Base-by-base conservation (phyloP, 2,797 vertebrate species). In the Paratrypauchen microcephalus region DNA sequence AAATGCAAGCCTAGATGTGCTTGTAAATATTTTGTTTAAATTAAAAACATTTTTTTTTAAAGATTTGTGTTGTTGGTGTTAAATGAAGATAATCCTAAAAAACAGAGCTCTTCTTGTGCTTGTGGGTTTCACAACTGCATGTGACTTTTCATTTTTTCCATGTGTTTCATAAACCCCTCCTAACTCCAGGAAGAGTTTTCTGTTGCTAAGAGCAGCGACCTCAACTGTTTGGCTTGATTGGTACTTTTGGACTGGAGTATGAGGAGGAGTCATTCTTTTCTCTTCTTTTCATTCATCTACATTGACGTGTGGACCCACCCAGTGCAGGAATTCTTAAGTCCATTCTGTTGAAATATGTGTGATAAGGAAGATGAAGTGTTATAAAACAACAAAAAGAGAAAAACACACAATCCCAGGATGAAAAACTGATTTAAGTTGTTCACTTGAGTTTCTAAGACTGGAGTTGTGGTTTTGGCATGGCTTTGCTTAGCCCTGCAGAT, bases 1-100 rank as follows among this genome's bases (percentile, higher is more conserved):
- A 21, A 41, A 39, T 58, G 64, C 60, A 57, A 63, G 69, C 6
- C 18, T 66, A 48, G 18, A 60, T 83, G 54, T 4, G 30, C 11
- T 64, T 85, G 61, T 80, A 74, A 50, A 69, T 65, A 69, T 58
- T 65, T 74, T 86, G 76, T 78, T 86, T 69, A 66, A 90, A 79
- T 90, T 89, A 90, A 90, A 60, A 56, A n/a, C 58, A 41, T 79
- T 84, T 57, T 36, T 60, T 60, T 36, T 36, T 60, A 11, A n/a
- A 12, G 65, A 70, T 30, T 26, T 59, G 12, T 74, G 50, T 47
- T 45, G 28, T n/a, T 30, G 16, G 6, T 11, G 7, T 60, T 36
- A 7, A 9, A 36, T 11, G 8, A 28, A 60, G 1, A 36, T 18
- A 26, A 12, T 41, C 7, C 3, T 60, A 11, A 21, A n/a, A 61